Percentiles rank a stretch among this genome's conserved stretches.
Evolutionary conservation across 2,797 vertebrate genomes (phyloP).

Genomic region (Eulemur coronatus): DNA sequence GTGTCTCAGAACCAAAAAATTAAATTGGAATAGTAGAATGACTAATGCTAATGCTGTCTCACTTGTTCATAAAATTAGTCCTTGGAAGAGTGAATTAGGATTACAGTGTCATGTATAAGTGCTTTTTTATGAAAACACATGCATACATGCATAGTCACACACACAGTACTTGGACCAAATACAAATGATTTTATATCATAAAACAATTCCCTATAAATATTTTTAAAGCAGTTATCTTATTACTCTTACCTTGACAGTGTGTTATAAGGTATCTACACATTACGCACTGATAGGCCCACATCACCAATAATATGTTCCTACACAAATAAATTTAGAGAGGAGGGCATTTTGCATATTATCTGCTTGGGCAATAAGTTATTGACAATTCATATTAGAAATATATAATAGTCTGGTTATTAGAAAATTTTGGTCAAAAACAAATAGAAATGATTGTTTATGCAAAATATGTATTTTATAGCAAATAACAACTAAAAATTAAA

Average conservation of each 20-base stretch:
- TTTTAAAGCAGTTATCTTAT: slow-evolving; percentile 8
- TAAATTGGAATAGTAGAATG: neutral
- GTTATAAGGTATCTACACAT: neutral
- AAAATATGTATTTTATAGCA: neutral
- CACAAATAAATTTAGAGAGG: neutral
- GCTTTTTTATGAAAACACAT: neutral
- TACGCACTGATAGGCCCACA: neutral
- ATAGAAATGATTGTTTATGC: neutral
- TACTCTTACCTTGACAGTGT: neutral
- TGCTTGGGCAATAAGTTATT: neutral
- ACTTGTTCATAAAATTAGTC: neutral
- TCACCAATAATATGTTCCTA: neutral
- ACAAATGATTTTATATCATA: neutral
- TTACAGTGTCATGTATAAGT: neutral
- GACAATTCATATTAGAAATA: neutral
- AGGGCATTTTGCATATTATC: neutral
- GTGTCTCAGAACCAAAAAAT: neutral
- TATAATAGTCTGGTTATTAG: neutral
- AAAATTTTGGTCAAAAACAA: neutral
- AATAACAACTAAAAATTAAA: slow-evolving; percentile 3
- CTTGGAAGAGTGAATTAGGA: neutral
- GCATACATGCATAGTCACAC: neutral
- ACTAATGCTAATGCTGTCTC: neutral
- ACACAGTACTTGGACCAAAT: neutral
- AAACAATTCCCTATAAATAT: slow-evolving; percentile 29